Base-by-base conservation (phyloP, 2,888 invertebrate species). In the Archips crataeganus region DNA sequence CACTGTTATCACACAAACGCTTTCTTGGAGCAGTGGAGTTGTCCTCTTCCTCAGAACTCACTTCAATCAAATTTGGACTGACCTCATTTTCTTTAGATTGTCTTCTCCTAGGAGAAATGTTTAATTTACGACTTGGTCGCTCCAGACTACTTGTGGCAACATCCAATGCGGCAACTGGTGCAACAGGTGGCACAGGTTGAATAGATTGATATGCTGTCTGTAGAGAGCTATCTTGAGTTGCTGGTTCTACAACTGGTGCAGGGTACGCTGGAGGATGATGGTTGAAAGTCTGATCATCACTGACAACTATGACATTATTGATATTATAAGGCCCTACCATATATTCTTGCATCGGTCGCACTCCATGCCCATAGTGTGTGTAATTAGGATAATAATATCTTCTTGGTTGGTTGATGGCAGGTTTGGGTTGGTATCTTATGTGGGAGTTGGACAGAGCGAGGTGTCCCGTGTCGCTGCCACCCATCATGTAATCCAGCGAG, bases 31-130 rank as follows among this genome's bases (percentile, higher is more conserved):
- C 77, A 42, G 84, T 78, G 34, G 80, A 79, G 83, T 90, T 87
- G 51, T 95, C 94, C 79, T 95, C 95, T 70, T 95, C 95, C 78
- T 94, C 94, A 63, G 95, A 95, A 80, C 94, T 94, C 2, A 95
- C 89, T 85, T 94, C 94, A 80, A 95, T 94, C 70, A 88, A 84
- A 85, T 88, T 90, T 65, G 87, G 77, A 79, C 84, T 82, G 49
- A 76, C 76, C 77, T 89, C 89, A 83, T 83, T 89, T 74, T 93
- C 93, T 80, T 90, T 91, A 13, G 93, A 92, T 42, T 89, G 89
- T 74, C 93, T 85, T 76, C 92, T 87, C 68, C 92, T 81, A 1
- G 94, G 94, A 66, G 93, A 93, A 77, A 94, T 93, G 78, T 94
- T 94, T 70, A 94, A 82, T 77, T 87, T 91, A 15, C 94, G 87